A percentile compares a stretch with the other conserved stretches of the same genome.
These are phyloP conservation scores for Acleris cristana DNA, from an alignment of 2,888 invertebrate genomes.

Conservation along the genomic window DNA sequence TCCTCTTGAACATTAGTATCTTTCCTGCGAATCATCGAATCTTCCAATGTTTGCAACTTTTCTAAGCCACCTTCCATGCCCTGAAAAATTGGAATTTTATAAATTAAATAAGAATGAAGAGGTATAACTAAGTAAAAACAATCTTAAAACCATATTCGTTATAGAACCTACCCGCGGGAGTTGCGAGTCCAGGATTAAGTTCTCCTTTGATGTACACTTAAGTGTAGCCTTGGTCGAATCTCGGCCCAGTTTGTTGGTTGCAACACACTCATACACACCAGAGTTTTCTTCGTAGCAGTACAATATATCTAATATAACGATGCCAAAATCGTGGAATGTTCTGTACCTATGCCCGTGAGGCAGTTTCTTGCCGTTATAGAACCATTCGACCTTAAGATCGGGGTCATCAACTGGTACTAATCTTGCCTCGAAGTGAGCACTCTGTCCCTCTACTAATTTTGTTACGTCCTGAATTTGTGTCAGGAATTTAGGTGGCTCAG, in stretches of 20 bases:
- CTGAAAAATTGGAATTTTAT: conserved; percentile 60
- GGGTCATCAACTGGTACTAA: conserved; percentile 97
- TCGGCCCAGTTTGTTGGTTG: conserved; percentile 95
- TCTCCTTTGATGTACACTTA: conserved; percentile 94
- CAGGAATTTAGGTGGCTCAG: conserved; percentile 94
- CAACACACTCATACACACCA: conserved; percentile 96
- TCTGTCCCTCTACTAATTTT: conserved; percentile 96
- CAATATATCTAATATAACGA: conserved; percentile 96
- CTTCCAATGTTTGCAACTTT: conserved; percentile 96
- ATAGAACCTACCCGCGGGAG: conserved; percentile 89
- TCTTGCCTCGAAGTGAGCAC: conserved; percentile 96
- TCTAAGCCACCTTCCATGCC: conserved; percentile 98
- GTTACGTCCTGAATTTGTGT: conserved; percentile 94
- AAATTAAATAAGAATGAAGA: background rate
- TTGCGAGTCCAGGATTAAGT: conserved; percentile 95
- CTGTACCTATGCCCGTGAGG: conserved; percentile 98
- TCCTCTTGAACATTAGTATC: conserved; percentile 89
- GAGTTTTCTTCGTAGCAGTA: conserved; percentile 99
- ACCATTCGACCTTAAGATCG: conserved; percentile 97
- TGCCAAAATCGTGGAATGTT: conserved; percentile 98
- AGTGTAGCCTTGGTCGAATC: conserved; percentile 93
- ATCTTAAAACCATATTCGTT: conserved; percentile 4
- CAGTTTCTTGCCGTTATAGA: conserved; percentile 95
- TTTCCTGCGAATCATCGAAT: conserved; percentile 91
- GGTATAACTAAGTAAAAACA: conserved; percentile 6